Base-by-base conservation (phyloP, 2,888 invertebrate genomes). In the Neoaliturus tenellus region DNA sequence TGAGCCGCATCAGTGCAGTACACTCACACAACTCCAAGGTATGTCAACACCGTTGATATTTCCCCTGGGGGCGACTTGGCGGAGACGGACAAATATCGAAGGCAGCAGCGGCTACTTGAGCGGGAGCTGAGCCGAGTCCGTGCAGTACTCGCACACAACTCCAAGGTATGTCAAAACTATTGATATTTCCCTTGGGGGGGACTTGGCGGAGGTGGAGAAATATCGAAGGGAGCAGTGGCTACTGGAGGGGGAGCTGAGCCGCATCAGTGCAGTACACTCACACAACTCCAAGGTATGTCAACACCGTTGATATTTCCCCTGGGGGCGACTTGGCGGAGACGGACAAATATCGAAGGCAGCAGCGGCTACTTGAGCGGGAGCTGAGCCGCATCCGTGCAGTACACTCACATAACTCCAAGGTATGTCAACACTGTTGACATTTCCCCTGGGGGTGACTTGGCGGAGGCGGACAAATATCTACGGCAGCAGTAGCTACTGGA, bases 11-110 rank as follows among this genome's bases (percentile, higher is more conserved):
- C 83, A 95, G 97, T 90, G 94, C 95, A 86, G 94, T 97, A 91
- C 91, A 98, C 89, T 97, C 97, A 86, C 96, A 97, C 91, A 97
- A 97, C 92, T 97, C 97, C 88, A 97, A 97, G 95, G 96, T 96
- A 93, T n/a, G n/a, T n/a, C n/a, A n/a, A n/a, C n/a, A n/a, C n/a
- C n/a, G n/a, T n/a, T n/a, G n/a, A n/a, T n/a, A n/a, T n/a, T n/a
- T n/a, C n/a, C n/a, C n/a, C 92, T 23, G 91, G 92, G 83, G 92
- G 90, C 86, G 92, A 92, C 89, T 93, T 94, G 25, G 92, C 92
- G 84, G 94, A 94, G 86, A 90, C 94, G 83, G 95, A 95, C 89
- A 93, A 93, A 81, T 94, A 95, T 86, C 92, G 93, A 87, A 93
- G 94, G 87, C 95, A 96, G 88, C 95, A 95, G 89, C 92, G 93